Evolutionary conservation across 2,888 invertebrate species (phyloP).

Genomic region (Galeopsomyia nigrocyanea): DNA sequence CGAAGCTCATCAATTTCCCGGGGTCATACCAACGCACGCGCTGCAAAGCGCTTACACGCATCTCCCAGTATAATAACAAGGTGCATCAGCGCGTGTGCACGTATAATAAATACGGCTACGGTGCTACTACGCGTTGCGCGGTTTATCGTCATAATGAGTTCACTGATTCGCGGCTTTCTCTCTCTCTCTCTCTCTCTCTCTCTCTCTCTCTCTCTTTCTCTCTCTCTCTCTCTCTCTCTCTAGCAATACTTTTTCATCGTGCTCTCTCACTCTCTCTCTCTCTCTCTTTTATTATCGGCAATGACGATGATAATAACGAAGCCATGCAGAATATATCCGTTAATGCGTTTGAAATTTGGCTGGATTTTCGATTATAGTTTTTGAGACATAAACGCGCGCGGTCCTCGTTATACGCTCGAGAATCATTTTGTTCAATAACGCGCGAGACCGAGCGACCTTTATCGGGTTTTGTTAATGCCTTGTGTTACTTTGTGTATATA

Average conservation of each 20-base stretch:
- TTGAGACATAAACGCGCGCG: conserved; percentile 4
- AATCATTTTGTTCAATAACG: conserved; percentile 40
- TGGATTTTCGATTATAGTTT: conserved; percentile 43
- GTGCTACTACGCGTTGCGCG: conserved; percentile 47
- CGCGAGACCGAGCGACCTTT: conserved; percentile 3
- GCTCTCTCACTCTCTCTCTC: background rate
- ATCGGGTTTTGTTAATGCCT: conserved; percentile 18
- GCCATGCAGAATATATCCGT: conserved; percentile 16
- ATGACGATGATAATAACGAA: conserved; percentile 42
- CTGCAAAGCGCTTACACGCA: conserved; percentile 16
- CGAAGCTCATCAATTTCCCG: too few species aligned
- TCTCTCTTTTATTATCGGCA: conserved; percentile 31
- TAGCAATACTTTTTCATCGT: conserved; percentile 35
- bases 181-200: conserved; percentile 3
- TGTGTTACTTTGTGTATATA: conserved; percentile 19
- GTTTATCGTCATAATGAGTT: conserved; percentile 65
- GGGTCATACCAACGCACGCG: too few species aligned
- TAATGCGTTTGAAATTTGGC: conserved; percentile 38
- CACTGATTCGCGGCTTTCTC: conserved; percentile 54
- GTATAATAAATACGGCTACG: conserved; percentile 58
- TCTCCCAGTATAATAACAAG: conserved; percentile 58
- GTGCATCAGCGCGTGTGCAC: conserved; percentile 49
- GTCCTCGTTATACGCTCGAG: background rate
- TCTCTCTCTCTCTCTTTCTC: too few species aligned
- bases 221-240: conserved; percentile 7